These are phyloP conservation scores for Idaea dimidiata DNA, from an alignment of 2,888 invertebrate species.

Conservation along the genomic window DNA sequence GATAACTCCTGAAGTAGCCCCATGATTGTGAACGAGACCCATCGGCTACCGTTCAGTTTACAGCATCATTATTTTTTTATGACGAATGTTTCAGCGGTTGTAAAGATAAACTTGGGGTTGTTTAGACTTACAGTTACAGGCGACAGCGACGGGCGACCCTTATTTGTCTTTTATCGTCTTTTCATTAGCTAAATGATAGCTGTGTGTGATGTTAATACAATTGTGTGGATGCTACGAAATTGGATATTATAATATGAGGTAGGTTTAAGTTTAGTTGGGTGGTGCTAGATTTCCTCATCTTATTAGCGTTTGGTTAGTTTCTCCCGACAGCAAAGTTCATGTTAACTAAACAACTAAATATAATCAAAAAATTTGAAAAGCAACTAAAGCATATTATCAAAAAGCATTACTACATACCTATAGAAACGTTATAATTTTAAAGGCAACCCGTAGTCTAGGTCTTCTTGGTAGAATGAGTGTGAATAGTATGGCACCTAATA, in stretches of 20 bases:
- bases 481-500: too few species aligned
- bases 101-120: slow-evolving; percentile 70
- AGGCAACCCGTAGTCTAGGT: too few species aligned
- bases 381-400: too few species aligned
- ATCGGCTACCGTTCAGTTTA: slow-evolving; percentile 61
- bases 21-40: slow-evolving; percentile 40
- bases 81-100: slow-evolving; percentile 56
- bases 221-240: background rate
- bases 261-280: background rate
- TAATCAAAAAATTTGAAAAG: too few species aligned
- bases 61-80: slow-evolving; percentile 71
- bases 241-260: background rate
- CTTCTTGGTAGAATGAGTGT: too few species aligned
- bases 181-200: slow-evolving; percentile 7
- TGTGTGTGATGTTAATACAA: background rate
- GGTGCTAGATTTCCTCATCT: too few species aligned
- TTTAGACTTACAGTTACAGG: slow-evolving; percentile 44
- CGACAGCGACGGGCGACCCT: slow-evolving; percentile 31
- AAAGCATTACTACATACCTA: too few species aligned
- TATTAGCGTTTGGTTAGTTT: too few species aligned
- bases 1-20: slow-evolving; percentile 49
- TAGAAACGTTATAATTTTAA: too few species aligned
- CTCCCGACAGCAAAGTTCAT: too few species aligned
- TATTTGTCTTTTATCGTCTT: slow-evolving; percentile 9
- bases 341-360: too few species aligned